Percentiles rank a stretch among this genome's conserved stretches.
These are phyloP conservation scores for Ceriagrion tenellum DNA, from an alignment of 2,888 invertebrate species.

Conservation along the genomic window DNA sequence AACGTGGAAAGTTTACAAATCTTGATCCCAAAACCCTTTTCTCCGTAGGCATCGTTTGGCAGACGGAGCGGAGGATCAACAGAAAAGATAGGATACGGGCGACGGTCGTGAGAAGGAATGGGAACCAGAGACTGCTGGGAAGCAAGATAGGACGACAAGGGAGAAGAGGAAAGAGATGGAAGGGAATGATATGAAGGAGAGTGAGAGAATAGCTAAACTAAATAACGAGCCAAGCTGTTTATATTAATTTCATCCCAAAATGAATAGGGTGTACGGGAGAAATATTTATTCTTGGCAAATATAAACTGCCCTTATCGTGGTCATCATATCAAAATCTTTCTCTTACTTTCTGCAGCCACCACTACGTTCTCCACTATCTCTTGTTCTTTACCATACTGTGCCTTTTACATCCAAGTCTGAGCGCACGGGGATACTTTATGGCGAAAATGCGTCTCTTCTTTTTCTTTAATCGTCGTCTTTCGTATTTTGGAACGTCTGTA, in stretches of 20 bases:
- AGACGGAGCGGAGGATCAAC: constrained; percentile 32
- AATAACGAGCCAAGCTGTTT: not conserved
- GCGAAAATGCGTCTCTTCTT: not conserved
- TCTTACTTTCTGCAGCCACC: not conserved
- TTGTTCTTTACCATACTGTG: not conserved
- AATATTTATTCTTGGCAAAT: not conserved
- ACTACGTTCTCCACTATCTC: not conserved
- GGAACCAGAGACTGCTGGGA: not conserved
- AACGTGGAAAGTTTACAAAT: constrained; percentile 39
- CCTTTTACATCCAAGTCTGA: not conserved
- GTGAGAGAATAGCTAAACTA: not conserved
- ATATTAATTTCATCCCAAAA: not conserved
- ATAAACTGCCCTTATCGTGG: not conserved
- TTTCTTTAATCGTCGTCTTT: no score
- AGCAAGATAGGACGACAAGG: not conserved
- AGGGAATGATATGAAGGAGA: not conserved
- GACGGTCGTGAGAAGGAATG: constrained; percentile 23
- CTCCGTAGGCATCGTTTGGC: not conserved
- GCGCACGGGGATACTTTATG: not conserved
- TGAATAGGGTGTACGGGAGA: not conserved
- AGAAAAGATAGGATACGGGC: constrained; percentile 4
- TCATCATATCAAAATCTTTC: not conserved
- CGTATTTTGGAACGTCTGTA: not conserved
- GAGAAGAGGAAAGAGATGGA: not conserved
- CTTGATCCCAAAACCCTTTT: constrained; percentile 20